A percentile compares a stretch with the other conserved stretches of the same genome.
Evolutionary conservation across 2,113 vertebrate genomes (phyloP).

Genomic region (Centropristis striata): DNA sequence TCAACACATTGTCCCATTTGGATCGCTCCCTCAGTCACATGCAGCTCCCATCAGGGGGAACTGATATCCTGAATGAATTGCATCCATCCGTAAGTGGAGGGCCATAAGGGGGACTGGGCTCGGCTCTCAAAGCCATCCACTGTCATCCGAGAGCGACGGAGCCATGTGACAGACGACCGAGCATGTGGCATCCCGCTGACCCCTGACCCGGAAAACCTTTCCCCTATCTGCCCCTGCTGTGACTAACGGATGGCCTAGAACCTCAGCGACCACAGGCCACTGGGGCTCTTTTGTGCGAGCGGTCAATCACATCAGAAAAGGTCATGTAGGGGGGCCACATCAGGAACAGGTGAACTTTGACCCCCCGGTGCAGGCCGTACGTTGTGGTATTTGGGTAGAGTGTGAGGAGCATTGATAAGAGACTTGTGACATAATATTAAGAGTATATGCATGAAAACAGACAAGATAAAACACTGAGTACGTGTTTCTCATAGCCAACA

Average conservation of each 20-base stretch:
- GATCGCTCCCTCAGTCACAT: slow-evolving; percentile 33
- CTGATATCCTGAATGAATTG: slow-evolving; percentile 61
- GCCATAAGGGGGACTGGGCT: slow-evolving; percentile 18
- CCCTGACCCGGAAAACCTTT: slow-evolving; percentile 74
- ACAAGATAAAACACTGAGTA: background rate
- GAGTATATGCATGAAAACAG: slow-evolving; percentile 24
- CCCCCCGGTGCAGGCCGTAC: slow-evolving; percentile 42
- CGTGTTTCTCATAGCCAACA: background rate
- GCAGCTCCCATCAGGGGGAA: slow-evolving; percentile 27
- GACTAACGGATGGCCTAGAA: slow-evolving; percentile 66
- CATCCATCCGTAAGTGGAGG: slow-evolving; percentile 43
- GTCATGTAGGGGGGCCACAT: slow-evolving; percentile 60
- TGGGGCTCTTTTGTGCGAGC: slow-evolving; percentile 73
- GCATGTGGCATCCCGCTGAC: slow-evolving; percentile 81
- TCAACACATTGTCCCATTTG: slow-evolving; percentile 26
- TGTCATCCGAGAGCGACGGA: slow-evolving; percentile 67
- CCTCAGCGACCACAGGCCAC: slow-evolving; percentile 55
- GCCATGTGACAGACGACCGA: slow-evolving; percentile 78
- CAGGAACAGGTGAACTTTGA: slow-evolving; percentile 74
- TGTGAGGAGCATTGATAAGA: slow-evolving; percentile 59
- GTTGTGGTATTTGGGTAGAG: slow-evolving; percentile 55
- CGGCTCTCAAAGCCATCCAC: slow-evolving; percentile 61
- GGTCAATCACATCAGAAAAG: slow-evolving; percentile 71
- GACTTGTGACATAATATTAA: slow-evolving; percentile 46
- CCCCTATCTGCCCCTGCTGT: slow-evolving; percentile 61